Evolutionary conservation across 1,140 invertebrate genomes (phyloP), one percentile per base, ranked within the genome.

Genomic region (Belonocnema kinseyi): DNA sequence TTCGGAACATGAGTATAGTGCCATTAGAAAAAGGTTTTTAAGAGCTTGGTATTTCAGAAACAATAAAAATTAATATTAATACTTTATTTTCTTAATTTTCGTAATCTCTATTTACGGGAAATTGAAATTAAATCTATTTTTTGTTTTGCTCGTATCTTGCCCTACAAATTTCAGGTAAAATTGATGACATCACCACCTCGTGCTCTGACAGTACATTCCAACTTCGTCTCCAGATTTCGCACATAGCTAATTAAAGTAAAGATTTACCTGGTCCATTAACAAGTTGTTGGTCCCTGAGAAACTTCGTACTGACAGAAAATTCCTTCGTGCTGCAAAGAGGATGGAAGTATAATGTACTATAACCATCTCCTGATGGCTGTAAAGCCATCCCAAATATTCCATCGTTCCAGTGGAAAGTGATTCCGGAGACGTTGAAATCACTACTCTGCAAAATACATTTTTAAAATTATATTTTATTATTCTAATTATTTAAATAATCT

Each of bases 331-430:
- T 96, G 13, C 94, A 93, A 81, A 96, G 92, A 0, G 95, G 94
- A 87, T 96, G 95, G 91, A 96, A 97, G 81, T 95, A 96, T 3
- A 96, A 83, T 0, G 93, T 95, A 75, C 95, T 94, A 84, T 90
- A 95, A 46, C 95, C 95, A 76, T 95, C 93, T 33, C 88, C 79
- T 61, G 93, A 92, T 0, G 94, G 92, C 8, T 93, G 93, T 12
- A 96, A 81, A 0, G 94, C 94, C 61, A 96, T 86, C 0, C 95
- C 95, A 74, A 96, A 96, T 1, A 97, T 84, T 11, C 94, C 95
- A 85, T 97, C 96, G 8, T 93, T 93, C 95, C 95, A 96, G 78
- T 94, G 93, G 86, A 96, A 96, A 75, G 93, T 93, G 50, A 94
- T 92, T 46, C 94, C 95, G 73, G 93, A 93, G 2, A 96, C 94